Evolutionary conservation across 1,140 invertebrate genomes (phyloP).

Genomic region (Augochlora pura): DNA sequence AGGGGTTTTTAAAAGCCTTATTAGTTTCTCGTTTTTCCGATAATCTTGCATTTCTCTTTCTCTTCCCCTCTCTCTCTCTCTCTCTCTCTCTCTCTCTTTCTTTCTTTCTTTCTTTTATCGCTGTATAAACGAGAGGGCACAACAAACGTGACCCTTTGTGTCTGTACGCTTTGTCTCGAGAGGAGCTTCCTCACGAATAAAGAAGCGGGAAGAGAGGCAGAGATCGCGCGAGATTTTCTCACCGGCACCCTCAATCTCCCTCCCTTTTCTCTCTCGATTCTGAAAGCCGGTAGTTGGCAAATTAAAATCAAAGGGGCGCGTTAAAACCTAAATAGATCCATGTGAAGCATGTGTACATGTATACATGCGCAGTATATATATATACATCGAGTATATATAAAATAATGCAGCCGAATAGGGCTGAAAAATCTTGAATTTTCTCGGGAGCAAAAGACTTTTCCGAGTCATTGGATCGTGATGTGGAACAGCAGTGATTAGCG

Average conservation of each 20-base stretch:
- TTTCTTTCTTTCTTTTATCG: neutral
- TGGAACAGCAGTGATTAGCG: too few relatives aligned
- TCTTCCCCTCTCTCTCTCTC: neutral
- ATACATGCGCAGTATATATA: slow-evolving; percentile 22
- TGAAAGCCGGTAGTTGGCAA: neutral
- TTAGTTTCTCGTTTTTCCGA: slow-evolving; percentile 6
- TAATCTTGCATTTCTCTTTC: neutral
- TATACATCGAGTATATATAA: slow-evolving; percentile 27
- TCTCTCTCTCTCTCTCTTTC: neutral
- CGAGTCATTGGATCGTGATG: slow-evolving; percentile 29
- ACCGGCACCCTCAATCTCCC: too few relatives aligned
- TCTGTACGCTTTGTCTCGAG: neutral
- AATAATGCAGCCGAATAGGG: slow-evolving; percentile 25
- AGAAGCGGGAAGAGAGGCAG: neutral
- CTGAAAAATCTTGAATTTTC: neutral
- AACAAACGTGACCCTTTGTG: slow-evolving; percentile 4
- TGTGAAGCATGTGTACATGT: slow-evolving; percentile 12
- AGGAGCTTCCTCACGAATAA: slow-evolving; percentile 22
- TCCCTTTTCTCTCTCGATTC: neutral
- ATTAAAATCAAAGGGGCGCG: neutral
- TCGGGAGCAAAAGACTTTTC: slow-evolving; percentile 18
- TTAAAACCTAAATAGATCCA: neutral
- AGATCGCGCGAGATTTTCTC: too few relatives aligned
- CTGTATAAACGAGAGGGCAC: neutral
- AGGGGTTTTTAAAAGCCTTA: neutral